Evolutionary conservation across 1,140 invertebrate genomes (phyloP).

Genomic region (Psilanteris sp.): DNA sequence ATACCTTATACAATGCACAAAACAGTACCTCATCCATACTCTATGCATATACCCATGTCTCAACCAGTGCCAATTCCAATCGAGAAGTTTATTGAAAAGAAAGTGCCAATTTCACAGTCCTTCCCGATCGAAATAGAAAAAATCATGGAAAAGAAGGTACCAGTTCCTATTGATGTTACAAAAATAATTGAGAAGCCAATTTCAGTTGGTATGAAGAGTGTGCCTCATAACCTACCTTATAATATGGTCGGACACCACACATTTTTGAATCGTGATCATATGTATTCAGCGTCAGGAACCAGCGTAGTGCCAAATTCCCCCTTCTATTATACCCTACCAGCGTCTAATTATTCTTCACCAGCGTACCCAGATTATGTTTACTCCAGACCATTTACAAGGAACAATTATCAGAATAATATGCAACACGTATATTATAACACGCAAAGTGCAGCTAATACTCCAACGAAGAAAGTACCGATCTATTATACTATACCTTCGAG

Average conservation of each 20-base stretch:
- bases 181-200: conserved; percentile 69
- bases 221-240: conserved; percentile 65
- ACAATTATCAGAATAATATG: conserved; percentile 7
- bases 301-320: conserved; percentile 16
- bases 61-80: conserved; percentile 77
- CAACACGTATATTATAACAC: conserved; percentile 17
- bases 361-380: conserved; percentile 20
- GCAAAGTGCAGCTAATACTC: not conserved
- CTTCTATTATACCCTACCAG: conserved; percentile 16
- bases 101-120: conserved; percentile 63
- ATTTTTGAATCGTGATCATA: conserved; percentile 60
- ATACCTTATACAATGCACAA: conserved; percentile 68
- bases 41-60: conserved; percentile 69
- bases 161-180: conserved; percentile 68
- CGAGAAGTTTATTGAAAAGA: conserved; percentile 76
- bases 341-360: conserved; percentile 9
- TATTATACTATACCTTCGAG: conserved; percentile 49
- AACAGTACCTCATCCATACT: conserved; percentile 78
- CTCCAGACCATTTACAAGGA: conserved; percentile 20
- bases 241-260: conserved; percentile 67
- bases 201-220: conserved; percentile 33
- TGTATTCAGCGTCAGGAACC: conserved; percentile 14
- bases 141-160: conserved; percentile 69
- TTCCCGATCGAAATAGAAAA: conserved; percentile 70
- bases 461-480: conserved; percentile 41